Percentiles rank a stretch among this genome's conserved stretches.
phyloP scores from a whole-genome alignment of 2,888 invertebrate genomes.

The Cephus sareptanus region DNA sequence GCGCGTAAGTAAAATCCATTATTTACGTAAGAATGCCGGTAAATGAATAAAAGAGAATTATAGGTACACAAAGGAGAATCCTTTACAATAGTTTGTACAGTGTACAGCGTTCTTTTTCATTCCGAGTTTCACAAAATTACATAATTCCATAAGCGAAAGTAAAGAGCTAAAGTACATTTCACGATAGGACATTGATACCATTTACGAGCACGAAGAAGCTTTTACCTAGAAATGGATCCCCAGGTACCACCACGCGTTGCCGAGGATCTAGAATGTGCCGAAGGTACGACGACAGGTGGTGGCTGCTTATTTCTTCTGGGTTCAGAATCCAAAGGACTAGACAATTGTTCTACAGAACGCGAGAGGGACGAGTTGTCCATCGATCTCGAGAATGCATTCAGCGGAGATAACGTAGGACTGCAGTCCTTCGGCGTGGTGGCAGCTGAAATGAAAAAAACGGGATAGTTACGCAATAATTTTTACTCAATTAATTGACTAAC shows the following conservation, averaged over 20 bases:
- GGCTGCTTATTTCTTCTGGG: conserved; percentile 65
- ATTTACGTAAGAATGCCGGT: background rate
- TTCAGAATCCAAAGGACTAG: conserved; percentile 80
- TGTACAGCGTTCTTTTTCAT: background rate
- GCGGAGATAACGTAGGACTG: conserved; percentile 85
- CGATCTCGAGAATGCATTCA: conserved; percentile 84
- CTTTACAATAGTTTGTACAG: background rate
- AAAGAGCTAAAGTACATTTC: too few relatives aligned
- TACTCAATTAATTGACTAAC: background rate
- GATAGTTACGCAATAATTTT: background rate
- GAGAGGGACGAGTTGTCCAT: conserved; percentile 71
- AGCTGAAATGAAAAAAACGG: conserved; percentile 54
- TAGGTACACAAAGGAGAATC: background rate
- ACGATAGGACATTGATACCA: background rate
- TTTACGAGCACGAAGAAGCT: background rate
- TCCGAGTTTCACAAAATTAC: background rate
- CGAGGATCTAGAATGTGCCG: conserved; percentile 61
- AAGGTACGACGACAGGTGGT: conserved; percentile 53
- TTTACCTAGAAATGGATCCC: conserved; percentile 84
- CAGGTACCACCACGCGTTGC: conserved; percentile 80
- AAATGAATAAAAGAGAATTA: background rate
- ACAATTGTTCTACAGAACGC: conserved; percentile 82
- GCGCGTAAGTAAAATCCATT: background rate
- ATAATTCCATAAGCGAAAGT: too few relatives aligned
- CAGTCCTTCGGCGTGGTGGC: conserved; percentile 86